A percentile compares a stretch with the other conserved stretches of the same genome.
phyloP scores from a whole-genome alignment of 1,140 invertebrate species.

The Centruroides sculpturatus region DNA sequence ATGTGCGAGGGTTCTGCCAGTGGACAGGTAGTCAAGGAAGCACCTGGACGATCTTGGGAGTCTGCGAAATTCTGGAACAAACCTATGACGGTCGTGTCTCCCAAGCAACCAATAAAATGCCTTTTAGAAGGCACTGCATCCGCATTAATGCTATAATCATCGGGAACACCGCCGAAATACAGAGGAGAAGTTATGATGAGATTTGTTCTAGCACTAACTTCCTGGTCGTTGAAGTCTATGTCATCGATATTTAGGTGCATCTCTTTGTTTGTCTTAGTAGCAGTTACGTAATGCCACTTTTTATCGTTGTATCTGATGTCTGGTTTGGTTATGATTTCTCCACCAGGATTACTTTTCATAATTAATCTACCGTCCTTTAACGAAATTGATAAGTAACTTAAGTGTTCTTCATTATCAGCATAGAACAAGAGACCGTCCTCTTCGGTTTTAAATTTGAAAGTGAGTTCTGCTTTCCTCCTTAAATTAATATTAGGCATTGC shows the following conservation, averaged over 20 bases:
- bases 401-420: slow-evolving; percentile 45
- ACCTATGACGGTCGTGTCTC: slow-evolving; percentile 70
- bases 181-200: slow-evolving; percentile 33
- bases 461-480: slow-evolving; percentile 44
- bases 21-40: slow-evolving; percentile 50
- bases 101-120: slow-evolving; percentile 67
- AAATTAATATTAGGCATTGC: slow-evolving; percentile 20
- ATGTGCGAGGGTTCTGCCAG: slow-evolving; percentile 17
- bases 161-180: slow-evolving; percentile 71
- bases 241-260: slow-evolving; percentile 70
- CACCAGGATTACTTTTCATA: slow-evolving; percentile 36
- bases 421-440: slow-evolving; percentile 64
- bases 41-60: slow-evolving; percentile 43
- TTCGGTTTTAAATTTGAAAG: slow-evolving; percentile 74
- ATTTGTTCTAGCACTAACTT: slow-evolving; percentile 40
- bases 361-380: slow-evolving; percentile 51
- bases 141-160: slow-evolving; percentile 32
- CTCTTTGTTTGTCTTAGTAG: slow-evolving; percentile 45
- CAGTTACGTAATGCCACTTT: slow-evolving; percentile 82
- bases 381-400: slow-evolving; percentile 46
- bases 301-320: slow-evolving; percentile 62
- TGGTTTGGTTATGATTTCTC: slow-evolving; percentile 38
- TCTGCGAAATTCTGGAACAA: slow-evolving; percentile 65
- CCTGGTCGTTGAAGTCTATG: slow-evolving; percentile 34
- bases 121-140: slow-evolving; percentile 26